Conservation (phyloP, 2,797 vertebrate species). For the Hydrophis major region DNA sequence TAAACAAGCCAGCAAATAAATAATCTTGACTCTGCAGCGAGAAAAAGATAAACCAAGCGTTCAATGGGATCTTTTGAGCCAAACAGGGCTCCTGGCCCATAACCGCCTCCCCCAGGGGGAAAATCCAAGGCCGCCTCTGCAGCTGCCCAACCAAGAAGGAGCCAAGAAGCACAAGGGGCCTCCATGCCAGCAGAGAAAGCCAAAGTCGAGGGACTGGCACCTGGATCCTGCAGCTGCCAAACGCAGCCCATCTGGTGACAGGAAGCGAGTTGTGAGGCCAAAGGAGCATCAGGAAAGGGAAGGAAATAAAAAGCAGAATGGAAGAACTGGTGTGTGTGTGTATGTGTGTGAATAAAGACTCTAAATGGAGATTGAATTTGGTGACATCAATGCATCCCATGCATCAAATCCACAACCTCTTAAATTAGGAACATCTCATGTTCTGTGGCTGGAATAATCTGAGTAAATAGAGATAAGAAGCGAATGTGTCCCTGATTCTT, state of each 20-base stretch:
- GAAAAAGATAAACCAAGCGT: slow-evolving; percentile 7
- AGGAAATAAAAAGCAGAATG: neutral
- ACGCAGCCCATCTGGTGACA: slow-evolving; percentile 35
- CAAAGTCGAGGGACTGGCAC: slow-evolving; percentile 45
- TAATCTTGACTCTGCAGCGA: neutral
- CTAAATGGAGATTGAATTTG: fast-evolving
- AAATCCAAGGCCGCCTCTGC: slow-evolving; percentile 14
- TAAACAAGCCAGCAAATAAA: neutral
- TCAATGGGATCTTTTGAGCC: slow-evolving; percentile 14
- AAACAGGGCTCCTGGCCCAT: slow-evolving; percentile 37
- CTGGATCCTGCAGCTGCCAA: slow-evolving; percentile 51
- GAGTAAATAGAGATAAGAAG: neutral
- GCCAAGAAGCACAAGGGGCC: slow-evolving; percentile 46
- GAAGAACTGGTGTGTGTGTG: neutral
- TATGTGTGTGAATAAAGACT: neutral
- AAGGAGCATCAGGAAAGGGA: slow-evolving; percentile 1
- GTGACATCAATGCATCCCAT: neutral
- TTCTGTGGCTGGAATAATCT: neutral
- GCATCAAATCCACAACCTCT: neutral
- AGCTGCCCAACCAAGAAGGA: slow-evolving; percentile 38
- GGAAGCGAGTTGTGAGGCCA: slow-evolving; percentile 20
- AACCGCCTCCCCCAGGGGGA: slow-evolving; percentile 16
- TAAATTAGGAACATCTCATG: neutral
- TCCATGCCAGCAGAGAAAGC: slow-evolving; percentile 26
- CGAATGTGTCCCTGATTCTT: neutral